Evolutionary conservation across 2,113 vertebrate species (phyloP).

Genomic region (Indicator indicator): DNA sequence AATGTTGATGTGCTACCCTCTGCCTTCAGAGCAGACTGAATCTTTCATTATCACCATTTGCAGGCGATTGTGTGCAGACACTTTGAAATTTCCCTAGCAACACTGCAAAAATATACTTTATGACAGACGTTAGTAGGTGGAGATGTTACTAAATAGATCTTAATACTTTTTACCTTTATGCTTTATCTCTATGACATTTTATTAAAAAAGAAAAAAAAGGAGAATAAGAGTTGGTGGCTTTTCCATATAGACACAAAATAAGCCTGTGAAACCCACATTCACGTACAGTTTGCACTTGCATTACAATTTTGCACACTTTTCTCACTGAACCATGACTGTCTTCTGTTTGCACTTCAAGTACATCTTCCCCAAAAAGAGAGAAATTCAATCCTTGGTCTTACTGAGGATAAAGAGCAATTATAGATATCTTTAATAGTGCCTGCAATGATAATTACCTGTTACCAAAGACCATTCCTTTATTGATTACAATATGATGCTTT

Average conservation of each 20-base stretch:
- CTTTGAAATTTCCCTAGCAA: slow-evolving; percentile 24
- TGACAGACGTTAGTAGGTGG: neutral
- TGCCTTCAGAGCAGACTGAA: slow-evolving; percentile 42
- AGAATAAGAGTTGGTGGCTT: neutral
- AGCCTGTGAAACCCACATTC: neutral
- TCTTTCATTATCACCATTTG: slow-evolving; percentile 25
- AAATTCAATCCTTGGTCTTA: neutral
- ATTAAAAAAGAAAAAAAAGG: neutral
- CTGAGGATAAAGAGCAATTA: neutral
- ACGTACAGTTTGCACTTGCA: neutral
- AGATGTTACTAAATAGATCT: slow-evolving; percentile 37
- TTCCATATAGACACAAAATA: neutral
- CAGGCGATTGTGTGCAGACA: neutral
- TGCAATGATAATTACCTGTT: neutral
- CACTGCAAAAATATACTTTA: neutral
- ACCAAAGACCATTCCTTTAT: neutral
- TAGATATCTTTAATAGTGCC: neutral
- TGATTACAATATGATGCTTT: neutral
- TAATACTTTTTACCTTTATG: neutral
- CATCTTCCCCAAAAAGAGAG: neutral
- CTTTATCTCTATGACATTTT: neutral
- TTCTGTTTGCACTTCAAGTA: neutral
- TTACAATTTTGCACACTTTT: neutral
- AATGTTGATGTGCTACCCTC: neutral
- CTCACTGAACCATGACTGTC: too few species aligned